Evolutionary conservation across 2,888 invertebrate species (phyloP), one percentile per base, ranked within the genome.

Genomic region (Ganaspis brasiliensis): DNA sequence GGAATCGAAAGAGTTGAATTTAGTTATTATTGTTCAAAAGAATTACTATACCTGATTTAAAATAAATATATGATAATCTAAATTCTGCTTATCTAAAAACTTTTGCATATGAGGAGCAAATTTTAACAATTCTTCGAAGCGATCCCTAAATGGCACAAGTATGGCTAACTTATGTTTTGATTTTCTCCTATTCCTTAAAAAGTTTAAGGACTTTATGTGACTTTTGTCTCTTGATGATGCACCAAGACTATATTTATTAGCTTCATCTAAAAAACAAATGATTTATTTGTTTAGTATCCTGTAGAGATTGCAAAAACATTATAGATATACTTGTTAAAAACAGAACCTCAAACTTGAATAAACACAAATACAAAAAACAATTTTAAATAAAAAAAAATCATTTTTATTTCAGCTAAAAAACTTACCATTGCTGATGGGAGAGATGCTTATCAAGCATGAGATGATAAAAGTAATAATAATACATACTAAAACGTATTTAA

Each of bases 71-170:
- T 96, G 94, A 92, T 98, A 97, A 14, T 94, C 92, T 81, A 99
- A 93, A 73, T 94, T 93, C 91, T 99, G 98, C 77, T 94, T 94
- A 57, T 93, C 93, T 45, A 99, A 92, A 91, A 98, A 99, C 49
- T 93, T 92, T 85, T 96, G 94, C 93, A 99, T 95, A 88, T 98
- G 96, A 8, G 99, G 98, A 12, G 95, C 97, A 92, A 99, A 99
- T 84, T 95, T 95, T 74, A 98, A 91, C n/a, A 99, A 93, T 91
- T 99, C 99, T 86, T 99, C 98, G 90, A 98, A 98, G 79, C 99
- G 94, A 91, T 99, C 98, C 84, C 99, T 93, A 92, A 97, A 99
- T 72, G 99, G 99, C 73, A 99, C 97, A 79, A 99, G 92, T 76
- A 99, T 93, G 63, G 98, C 98, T 86, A 99, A 92, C 85, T 93